These are phyloP conservation scores for Nyctalus aviator DNA, from an alignment of 2,797 vertebrate genomes.

Conservation along the genomic window DNA sequence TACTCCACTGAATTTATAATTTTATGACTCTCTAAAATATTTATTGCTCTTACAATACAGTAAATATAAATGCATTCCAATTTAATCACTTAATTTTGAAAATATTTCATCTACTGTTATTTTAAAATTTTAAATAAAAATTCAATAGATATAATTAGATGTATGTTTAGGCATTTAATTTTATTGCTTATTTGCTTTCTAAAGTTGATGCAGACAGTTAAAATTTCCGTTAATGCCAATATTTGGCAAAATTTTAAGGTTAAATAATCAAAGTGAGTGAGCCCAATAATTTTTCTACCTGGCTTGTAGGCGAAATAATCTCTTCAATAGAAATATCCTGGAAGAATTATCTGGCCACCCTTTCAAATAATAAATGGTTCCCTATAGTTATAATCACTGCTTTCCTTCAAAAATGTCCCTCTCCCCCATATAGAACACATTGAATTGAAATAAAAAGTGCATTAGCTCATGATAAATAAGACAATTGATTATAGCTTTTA, in stretches of 20 bases:
- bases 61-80: background rate
- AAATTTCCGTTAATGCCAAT: background rate
- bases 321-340: slow-evolving; percentile 64
- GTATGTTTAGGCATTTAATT: background rate
- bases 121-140: background rate
- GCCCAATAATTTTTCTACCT: background rate
- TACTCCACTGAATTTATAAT: background rate
- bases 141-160: background rate
- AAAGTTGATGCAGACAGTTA: background rate
- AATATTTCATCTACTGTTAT: background rate
- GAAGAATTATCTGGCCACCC: slow-evolving; percentile 73
- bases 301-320: slow-evolving; percentile 27
- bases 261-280: slow-evolving; percentile 29
- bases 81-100: background rate
- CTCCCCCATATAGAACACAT: background rate
- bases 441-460: background rate
- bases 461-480: slow-evolving; percentile 57
- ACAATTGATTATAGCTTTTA: slow-evolving; percentile 56
- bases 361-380: slow-evolving; percentile 77
- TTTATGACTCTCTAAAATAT: background rate
- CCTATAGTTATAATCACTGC: slow-evolving; percentile 78
- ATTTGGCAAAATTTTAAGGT: slow-evolving; percentile 41
- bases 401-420: slow-evolving; percentile 73
- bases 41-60: background rate
- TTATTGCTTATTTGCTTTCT: background rate